Evolutionary conservation across 2,888 invertebrate species (phyloP), one percentile per base, ranked within the genome.

Genomic region (Blastobasis adustella): DNA sequence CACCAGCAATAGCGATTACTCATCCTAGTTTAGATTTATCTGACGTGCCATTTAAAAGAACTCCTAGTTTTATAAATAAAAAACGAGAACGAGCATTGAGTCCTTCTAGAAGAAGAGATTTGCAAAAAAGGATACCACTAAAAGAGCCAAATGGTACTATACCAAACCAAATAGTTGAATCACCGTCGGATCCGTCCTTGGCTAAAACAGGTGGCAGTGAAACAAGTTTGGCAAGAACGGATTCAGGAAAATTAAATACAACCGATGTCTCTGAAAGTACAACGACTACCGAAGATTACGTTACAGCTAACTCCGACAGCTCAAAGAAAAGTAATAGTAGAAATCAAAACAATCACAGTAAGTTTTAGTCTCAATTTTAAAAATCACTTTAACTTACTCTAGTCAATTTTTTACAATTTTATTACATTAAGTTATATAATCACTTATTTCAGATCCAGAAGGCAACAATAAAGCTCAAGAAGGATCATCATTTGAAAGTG

Each of bases 401-500:
- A 10, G n/a, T 42, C 4, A 6, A 6, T 40, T 40, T 9, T 6
- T 42, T 42, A 42, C n/a, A 7, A 7, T n/a, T 42, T 42, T 42
- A 9, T n/a, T 42, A 1, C 3, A 23, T 2, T 53, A 37, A 46
- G n/a, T 39, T 46, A 46, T 42, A 48, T 39, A 52, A 10, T 54
- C 40, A 8, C 42, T 46, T 55, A 53, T 89, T 73, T 73, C 62
- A 91, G 91, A 79, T 81, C 89, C 76, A 66, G 91, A 89, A 79
- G 90, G 23, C 23, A 23, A 89, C 60, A 91, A 90, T 57, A 91
- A 90, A 67, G 66, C 84, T 4, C 92, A 92, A 68, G 95, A 94
- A 56, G 95, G 95, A 37, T 95, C 95, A 59, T 95, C 95, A n/a
- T 95, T 96, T 76, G 96, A 96, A 79, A 95, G 95, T 75, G 94